phyloP scores from a whole-genome alignment of 1,140 invertebrate genomes.

The Hestina assimilis region DNA sequence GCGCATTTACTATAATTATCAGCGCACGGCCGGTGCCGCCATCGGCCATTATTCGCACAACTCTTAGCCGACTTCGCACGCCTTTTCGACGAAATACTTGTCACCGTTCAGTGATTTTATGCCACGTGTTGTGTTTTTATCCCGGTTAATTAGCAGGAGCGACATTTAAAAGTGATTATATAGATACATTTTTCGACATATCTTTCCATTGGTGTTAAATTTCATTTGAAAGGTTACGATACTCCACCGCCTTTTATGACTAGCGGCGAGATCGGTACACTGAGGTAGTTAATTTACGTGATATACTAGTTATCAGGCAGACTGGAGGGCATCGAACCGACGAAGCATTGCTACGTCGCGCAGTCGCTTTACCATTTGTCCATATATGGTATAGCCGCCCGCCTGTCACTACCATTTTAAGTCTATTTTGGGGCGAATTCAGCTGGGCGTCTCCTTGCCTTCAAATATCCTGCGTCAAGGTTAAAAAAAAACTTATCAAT shows the following conservation, averaged over 20 bases:
- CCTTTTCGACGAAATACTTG: conserved; percentile 70
- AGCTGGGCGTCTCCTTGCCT: conserved; percentile 22
- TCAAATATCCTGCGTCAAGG: conserved; percentile 34
- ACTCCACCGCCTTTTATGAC: conserved; percentile 67
- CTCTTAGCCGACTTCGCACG: conserved; percentile 63
- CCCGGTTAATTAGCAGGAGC: not conserved
- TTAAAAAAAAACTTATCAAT: conserved; percentile 15
- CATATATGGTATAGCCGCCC: conserved; percentile 71
- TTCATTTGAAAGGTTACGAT: conserved; percentile 67
- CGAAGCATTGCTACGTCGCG: conserved; percentile 59
- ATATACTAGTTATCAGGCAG: conserved; percentile 44
- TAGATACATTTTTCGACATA: not conserved
- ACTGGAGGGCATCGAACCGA: conserved; percentile 66
- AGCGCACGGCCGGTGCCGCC: conserved; percentile 66
- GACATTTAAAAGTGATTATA: not conserved
- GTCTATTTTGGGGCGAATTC: conserved; percentile 57
- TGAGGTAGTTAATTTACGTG: conserved; percentile 20
- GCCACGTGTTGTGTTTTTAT: conserved; percentile 70
- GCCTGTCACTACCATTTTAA: conserved; percentile 50
- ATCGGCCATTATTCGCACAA: conserved; percentile 69
- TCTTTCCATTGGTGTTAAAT: conserved; percentile 59
- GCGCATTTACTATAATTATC: conserved; percentile 44
- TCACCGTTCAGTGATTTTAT: conserved; percentile 75
- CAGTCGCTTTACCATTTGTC: conserved; percentile 67
- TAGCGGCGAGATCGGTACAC: conserved; percentile 17